Evolutionary conservation across 2,113 vertebrate species (phyloP).

Genomic region (Marcusenius ussheri): DNA sequence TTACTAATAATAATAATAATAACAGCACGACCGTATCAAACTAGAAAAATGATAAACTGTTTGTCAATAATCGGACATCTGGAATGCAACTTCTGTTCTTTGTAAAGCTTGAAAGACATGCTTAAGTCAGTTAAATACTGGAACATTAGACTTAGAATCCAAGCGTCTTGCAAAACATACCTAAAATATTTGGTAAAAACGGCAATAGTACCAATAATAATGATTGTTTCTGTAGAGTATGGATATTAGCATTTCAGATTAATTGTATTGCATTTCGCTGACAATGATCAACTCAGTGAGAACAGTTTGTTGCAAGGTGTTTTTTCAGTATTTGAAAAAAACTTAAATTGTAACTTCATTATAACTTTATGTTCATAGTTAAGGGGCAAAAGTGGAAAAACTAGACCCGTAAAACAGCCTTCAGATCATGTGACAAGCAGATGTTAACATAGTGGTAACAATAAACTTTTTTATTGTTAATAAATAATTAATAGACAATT

Average conservation of each 20-base stretch:
- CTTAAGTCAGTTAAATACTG: background rate
- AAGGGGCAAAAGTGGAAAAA: background rate
- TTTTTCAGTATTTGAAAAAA: background rate
- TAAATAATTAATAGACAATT: background rate
- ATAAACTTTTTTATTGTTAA: background rate
- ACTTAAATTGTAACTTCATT: background rate
- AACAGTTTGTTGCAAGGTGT: background rate
- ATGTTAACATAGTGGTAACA: background rate
- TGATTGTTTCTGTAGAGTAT: background rate
- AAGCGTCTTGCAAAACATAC: background rate
- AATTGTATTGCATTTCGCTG: background rate
- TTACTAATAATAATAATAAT: background rate
- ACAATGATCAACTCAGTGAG: background rate
- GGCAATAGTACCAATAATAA: background rate
- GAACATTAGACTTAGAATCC: background rate
- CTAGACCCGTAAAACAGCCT: background rate
- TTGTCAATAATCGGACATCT: background rate
- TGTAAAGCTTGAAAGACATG: background rate
- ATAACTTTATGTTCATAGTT: too few species aligned
- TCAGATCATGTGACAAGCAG: background rate
- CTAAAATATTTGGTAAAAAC: background rate
- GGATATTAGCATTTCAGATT: background rate
- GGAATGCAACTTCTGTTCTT: background rate
- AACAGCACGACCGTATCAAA: background rate
- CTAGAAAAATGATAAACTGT: background rate